A percentile compares a stretch with the other conserved stretches of the same genome.
Conservation (phyloP, 2,797 vertebrate species). For the Denticeps clupeoides region DNA sequence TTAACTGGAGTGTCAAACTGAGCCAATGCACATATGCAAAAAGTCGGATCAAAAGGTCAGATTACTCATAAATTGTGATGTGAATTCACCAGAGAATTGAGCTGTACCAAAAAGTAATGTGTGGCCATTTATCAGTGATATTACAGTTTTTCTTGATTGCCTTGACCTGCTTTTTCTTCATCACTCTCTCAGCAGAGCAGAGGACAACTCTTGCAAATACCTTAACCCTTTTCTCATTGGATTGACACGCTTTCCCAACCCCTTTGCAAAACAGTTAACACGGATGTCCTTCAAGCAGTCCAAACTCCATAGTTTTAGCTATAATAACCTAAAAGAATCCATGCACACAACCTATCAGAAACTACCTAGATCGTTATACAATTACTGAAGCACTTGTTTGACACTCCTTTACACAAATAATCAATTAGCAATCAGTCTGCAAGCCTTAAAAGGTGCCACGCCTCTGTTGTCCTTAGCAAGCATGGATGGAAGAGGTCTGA, state of each 20-base stretch:
- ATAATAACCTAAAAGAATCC: neutral
- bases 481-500: neutral
- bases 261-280: constrained; percentile 6
- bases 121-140: no score
- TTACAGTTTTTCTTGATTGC: no score
- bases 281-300: constrained; percentile 5
- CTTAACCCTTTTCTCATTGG: no score
- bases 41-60: no score
- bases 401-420: neutral
- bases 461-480: neutral
- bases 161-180: neutral
- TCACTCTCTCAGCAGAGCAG: neutral
- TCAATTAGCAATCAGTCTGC: neutral
- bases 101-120: no score
- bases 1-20: no score
- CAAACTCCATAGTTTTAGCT: constrained; percentile 2
- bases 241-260: no score
- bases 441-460: neutral
- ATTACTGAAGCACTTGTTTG: neutral
- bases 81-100: no score
- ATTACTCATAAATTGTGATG: no score
- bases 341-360: neutral
- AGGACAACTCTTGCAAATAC: neutral
- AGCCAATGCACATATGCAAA: no score
- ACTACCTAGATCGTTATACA: neutral